Conservation (phyloP, 1,140 invertebrate species). For the Asobara japonica region DNA sequence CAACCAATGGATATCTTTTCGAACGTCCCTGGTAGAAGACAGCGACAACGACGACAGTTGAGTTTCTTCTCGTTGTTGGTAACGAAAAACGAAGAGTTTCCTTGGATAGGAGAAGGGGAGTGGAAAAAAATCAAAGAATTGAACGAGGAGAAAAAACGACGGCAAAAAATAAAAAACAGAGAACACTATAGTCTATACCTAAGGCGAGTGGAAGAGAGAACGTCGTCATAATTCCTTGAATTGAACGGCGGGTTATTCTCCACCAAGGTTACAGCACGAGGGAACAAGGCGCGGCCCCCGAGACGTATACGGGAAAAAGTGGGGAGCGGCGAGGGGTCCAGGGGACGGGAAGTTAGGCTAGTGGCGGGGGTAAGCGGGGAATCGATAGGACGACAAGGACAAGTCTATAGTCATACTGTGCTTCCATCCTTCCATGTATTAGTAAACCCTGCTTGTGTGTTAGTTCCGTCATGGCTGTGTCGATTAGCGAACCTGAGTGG, state of each 20-base stretch:
- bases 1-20: conserved; percentile 28
- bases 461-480: conserved; percentile 10
- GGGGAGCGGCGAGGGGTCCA: too few species aligned
- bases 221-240: conserved; percentile 61
- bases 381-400: conserved; percentile 62
- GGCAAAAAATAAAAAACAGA: conserved; percentile 23
- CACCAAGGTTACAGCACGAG: conserved; percentile 58
- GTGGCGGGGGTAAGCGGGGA: conserved; percentile 47
- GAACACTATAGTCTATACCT: conserved; percentile 28
- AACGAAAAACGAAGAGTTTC: conserved; percentile 26
- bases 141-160: conserved; percentile 30
- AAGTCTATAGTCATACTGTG: conserved; percentile 33
- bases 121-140: conserved; percentile 24
- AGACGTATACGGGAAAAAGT: conserved; percentile 16
- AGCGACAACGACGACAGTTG: conserved; percentile 25
- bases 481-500: conserved; percentile 5
- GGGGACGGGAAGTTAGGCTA: conserved; percentile 37
- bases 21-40: conserved; percentile 30
- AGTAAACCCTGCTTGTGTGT: neutral
- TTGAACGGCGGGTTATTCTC: conserved; percentile 62
- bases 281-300: conserved; percentile 30
- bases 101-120: conserved; percentile 24
- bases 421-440: conserved; percentile 34
- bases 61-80: conserved; percentile 3
- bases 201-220: conserved; percentile 39